Conservation (phyloP, 37 sponge, comb jelly and placozoan species). For the Cladorhizidae sp. region DNA sequence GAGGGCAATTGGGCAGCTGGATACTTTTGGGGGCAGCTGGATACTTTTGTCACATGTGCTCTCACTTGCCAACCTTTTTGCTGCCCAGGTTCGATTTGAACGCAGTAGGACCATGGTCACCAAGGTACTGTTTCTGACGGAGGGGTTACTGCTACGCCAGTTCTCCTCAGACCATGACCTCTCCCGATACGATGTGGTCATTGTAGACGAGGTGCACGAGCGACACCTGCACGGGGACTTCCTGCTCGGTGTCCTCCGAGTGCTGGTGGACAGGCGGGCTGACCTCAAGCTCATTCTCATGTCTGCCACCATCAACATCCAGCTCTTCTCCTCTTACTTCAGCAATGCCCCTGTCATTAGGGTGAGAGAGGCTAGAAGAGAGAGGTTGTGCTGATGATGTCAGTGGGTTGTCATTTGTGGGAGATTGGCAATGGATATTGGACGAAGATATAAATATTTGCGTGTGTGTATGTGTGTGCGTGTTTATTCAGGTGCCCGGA, state of each 20-base stretch:
- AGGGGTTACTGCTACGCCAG: slow-evolving; percentile 92
- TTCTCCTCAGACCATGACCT: slow-evolving; percentile 73
- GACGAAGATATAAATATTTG: too few relatives aligned
- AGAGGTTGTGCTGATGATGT: not conserved
- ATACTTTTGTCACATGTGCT: too few relatives aligned
- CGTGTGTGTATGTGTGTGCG: not conserved
- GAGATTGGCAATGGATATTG: too few relatives aligned
- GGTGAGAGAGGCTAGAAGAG: slow-evolving; percentile 19
- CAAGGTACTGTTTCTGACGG: slow-evolving; percentile 89
- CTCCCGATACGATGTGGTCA: slow-evolving; percentile 80
- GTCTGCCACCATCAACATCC: slow-evolving; percentile 96
- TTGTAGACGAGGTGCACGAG: slow-evolving; percentile 97
- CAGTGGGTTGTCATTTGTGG: too few relatives aligned
- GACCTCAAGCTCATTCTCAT: slow-evolving; percentile 91
- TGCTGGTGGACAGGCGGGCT: slow-evolving; percentile 60
- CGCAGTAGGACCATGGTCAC: slow-evolving; percentile 64
- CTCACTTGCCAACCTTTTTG: too few relatives aligned
- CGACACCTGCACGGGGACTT: slow-evolving; percentile 92
- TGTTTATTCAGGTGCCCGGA: slow-evolving; percentile 71
- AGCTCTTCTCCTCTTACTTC: slow-evolving; percentile 81
- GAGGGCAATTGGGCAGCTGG: too few relatives aligned
- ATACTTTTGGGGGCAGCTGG: too few relatives aligned
- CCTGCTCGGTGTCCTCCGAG: slow-evolving; percentile 78
- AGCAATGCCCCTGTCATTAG: slow-evolving; percentile 76
- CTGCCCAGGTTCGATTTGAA: slow-evolving; percentile 83